A percentile compares a stretch with the other conserved stretches of the same genome.
Evolutionary conservation across 1,140 invertebrate species (phyloP).

Genomic region (Drosophila pallidifrons): DNA sequence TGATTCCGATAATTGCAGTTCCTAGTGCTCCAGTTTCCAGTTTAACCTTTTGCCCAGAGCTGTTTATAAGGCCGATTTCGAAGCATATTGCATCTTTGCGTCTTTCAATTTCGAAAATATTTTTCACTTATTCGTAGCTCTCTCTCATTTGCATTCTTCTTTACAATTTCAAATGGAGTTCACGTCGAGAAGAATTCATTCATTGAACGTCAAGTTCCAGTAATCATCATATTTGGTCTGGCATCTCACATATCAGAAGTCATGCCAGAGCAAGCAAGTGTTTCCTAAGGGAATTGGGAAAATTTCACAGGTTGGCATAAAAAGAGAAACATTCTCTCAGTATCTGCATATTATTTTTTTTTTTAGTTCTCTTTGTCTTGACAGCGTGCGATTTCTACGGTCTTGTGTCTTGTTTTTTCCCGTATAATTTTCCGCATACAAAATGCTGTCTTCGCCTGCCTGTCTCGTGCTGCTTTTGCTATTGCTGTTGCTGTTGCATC

Average conservation of each 20-base stretch:
- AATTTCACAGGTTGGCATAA: slow-evolving; percentile 9
- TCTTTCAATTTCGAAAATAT: not conserved
- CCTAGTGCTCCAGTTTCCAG: not conserved
- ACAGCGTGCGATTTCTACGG: slow-evolving; percentile 31
- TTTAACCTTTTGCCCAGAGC: not conserved
- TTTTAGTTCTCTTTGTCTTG: not conserved
- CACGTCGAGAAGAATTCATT: not conserved
- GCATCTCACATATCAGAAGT: slow-evolving; percentile 17
- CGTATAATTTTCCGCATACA: slow-evolving; percentile 48
- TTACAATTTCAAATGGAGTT: not conserved
- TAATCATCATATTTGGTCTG: slow-evolving; percentile 6
- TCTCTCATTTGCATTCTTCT: not conserved
- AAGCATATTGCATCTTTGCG: not conserved
- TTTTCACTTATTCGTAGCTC: not conserved
- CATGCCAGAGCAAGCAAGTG: not conserved
- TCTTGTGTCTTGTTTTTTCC: slow-evolving; percentile 54
- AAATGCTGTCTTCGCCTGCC: slow-evolving; percentile 37
- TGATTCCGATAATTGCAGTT: slow-evolving; percentile 12
- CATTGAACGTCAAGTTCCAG: not conserved
- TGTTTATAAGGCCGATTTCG: not conserved
- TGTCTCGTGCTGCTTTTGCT: slow-evolving; percentile 21
- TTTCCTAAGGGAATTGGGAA: not conserved
- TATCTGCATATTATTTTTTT: not conserved
- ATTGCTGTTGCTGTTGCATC: slow-evolving; percentile 36
- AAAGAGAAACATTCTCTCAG: slow-evolving; percentile 3